Percentiles rank a stretch among this genome's conserved stretches.
Conservation (phyloP, 2,797 vertebrate genomes). For the Clarias laeviceps region DNA sequence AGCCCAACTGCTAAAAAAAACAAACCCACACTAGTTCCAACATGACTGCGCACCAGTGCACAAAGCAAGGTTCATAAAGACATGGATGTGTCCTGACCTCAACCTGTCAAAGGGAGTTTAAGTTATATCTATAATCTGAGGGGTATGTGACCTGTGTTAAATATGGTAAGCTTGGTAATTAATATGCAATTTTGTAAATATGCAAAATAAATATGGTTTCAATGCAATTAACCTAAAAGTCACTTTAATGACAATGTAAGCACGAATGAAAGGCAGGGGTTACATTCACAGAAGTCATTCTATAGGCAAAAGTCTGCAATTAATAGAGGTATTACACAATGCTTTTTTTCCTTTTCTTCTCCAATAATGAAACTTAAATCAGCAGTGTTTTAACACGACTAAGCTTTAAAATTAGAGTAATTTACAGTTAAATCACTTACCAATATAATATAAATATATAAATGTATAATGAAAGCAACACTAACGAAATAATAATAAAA, state of each 20-base stretch:
- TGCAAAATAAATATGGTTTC: not conserved
- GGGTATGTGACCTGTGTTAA: no score
- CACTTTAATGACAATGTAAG: not conserved
- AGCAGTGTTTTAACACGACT: not conserved
- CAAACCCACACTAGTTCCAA: no score
- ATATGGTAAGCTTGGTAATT: no score
- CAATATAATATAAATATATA: not conserved
- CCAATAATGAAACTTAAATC: not conserved
- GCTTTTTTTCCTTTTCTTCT: not conserved
- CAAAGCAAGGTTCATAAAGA: no score
- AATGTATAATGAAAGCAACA: not conserved
- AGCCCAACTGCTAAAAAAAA: no score
- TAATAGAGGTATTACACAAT: not conserved
- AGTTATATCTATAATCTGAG: no score
- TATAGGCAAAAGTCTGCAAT: not conserved
- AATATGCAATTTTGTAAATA: not conserved
- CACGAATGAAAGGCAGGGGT: not conserved
- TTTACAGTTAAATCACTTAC: not conserved
- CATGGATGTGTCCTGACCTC: no score
- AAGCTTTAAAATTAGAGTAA: not conserved
- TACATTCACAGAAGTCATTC: not conserved
- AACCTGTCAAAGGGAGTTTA: no score
- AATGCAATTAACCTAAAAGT: not conserved
- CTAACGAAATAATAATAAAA: not conserved
- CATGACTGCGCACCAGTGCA: no score